phyloP scores from a whole-genome alignment of 2,113 vertebrate species.

The Prinia subflava region DNA sequence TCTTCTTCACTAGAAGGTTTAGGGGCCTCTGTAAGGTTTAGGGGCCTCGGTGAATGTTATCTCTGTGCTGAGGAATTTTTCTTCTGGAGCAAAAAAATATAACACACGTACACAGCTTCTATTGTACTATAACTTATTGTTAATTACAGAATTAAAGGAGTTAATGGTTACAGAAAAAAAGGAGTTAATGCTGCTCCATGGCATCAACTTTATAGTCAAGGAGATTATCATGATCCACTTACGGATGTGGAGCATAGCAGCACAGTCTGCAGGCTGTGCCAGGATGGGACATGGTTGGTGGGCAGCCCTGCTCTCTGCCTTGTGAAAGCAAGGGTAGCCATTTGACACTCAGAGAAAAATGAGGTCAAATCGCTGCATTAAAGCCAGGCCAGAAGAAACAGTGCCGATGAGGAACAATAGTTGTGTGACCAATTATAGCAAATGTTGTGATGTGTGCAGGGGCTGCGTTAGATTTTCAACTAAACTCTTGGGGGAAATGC shows the following conservation, averaged over 20 bases:
- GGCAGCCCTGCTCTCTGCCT: background rate
- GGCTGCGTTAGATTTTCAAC: background rate
- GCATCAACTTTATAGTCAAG: background rate
- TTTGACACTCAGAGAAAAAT: background rate
- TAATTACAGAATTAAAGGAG: too few species aligned
- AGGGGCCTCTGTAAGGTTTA: too few species aligned
- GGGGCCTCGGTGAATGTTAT: too few species aligned
- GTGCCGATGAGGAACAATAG: background rate
- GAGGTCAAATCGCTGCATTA: background rate
- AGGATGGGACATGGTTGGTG: background rate
- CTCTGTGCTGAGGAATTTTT: too few species aligned
- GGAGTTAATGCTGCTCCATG: background rate
- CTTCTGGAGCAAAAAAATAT: too few species aligned
- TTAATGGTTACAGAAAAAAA: too few species aligned
- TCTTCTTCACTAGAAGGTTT: too few species aligned
- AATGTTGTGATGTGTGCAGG: background rate
- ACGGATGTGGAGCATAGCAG: background rate
- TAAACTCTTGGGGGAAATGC: background rate
- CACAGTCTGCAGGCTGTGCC: background rate
- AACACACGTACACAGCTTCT: too few species aligned
- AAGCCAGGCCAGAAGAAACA: background rate
- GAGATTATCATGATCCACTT: slow-evolving; percentile 19
- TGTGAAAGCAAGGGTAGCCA: background rate
- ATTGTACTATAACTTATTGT: too few species aligned
- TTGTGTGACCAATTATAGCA: background rate